A percentile compares a stretch with the other conserved stretches of the same genome.
phyloP scores from a whole-genome alignment of 2,113 vertebrate genomes.

The Holacanthus passer region DNA sequence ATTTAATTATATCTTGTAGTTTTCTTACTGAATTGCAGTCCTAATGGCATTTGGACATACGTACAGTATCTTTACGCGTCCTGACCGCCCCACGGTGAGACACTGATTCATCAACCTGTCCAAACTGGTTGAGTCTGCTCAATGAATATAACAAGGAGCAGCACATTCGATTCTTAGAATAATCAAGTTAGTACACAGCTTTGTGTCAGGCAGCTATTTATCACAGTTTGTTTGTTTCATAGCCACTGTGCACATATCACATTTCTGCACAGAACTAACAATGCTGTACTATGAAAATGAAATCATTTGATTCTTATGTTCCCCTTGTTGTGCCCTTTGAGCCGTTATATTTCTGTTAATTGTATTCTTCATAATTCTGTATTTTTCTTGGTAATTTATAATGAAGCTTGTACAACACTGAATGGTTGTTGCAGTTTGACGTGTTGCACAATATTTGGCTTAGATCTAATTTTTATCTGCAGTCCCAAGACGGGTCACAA shows the following conservation, averaged over 20 bases:
- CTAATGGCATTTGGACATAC: background rate
- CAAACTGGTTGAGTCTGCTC: constrained; percentile 31
- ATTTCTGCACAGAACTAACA: background rate
- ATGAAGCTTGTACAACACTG: background rate
- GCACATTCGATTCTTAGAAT: background rate
- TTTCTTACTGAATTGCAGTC: background rate
- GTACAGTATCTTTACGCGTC: background rate
- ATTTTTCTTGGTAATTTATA: background rate
- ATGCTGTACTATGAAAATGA: background rate
- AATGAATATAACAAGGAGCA: background rate
- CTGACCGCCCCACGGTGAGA: background rate
- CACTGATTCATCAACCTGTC: constrained; percentile 24
- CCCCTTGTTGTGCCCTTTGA: background rate
- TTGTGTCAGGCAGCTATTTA: background rate
- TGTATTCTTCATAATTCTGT: background rate
- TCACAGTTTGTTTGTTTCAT: too few relatives aligned
- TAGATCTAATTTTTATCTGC: background rate
- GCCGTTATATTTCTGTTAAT: background rate
- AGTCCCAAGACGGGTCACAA: background rate
- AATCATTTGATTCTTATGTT: background rate
- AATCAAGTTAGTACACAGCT: constrained; percentile 1
- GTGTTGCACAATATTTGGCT: background rate
- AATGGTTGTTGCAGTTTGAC: background rate
- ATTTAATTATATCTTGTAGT: background rate
- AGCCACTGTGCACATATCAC: background rate